Evolutionary conservation across 2,113 vertebrate species (phyloP).

Genomic region (Stictonetta naevosa): DNA sequence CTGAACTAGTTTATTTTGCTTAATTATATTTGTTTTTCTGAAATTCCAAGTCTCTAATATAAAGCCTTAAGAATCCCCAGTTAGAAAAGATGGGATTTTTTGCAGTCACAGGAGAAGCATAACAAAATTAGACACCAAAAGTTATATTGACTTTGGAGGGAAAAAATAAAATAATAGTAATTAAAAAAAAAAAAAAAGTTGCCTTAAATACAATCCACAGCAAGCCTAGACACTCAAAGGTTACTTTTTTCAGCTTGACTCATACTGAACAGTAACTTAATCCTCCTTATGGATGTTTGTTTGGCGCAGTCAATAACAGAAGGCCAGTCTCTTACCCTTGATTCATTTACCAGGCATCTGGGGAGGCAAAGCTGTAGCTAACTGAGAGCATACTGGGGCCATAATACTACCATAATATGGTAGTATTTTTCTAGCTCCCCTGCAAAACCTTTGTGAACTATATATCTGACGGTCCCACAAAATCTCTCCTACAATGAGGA

Average conservation of each 20-base stretch:
- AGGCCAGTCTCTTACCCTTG: not conserved
- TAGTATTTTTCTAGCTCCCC: not conserved
- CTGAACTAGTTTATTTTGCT: not conserved
- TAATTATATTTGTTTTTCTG: not conserved
- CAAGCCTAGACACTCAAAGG: not conserved
- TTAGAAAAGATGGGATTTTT: not conserved
- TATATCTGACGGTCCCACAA: not conserved
- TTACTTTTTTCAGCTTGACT: not conserved
- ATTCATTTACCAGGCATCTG: no score
- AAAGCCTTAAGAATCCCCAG: not conserved
- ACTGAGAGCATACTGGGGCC: not conserved
- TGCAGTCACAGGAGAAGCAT: not conserved
- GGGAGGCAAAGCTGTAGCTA: not conserved
- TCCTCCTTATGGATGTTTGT: not conserved
- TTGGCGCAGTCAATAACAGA: not conserved
- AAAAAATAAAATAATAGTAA: not conserved
- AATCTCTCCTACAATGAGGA: not conserved
- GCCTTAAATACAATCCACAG: not conserved
- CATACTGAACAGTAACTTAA: not conserved
- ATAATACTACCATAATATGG: no score
- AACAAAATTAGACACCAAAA: not conserved
- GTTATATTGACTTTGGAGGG: not conserved
- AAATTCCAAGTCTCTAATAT: not conserved
- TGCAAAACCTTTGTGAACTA: not conserved
- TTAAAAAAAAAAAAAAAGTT: fast-evolving